phyloP scores from a whole-genome alignment of 2,797 vertebrate genomes.

The Acanthurus tractus region DNA sequence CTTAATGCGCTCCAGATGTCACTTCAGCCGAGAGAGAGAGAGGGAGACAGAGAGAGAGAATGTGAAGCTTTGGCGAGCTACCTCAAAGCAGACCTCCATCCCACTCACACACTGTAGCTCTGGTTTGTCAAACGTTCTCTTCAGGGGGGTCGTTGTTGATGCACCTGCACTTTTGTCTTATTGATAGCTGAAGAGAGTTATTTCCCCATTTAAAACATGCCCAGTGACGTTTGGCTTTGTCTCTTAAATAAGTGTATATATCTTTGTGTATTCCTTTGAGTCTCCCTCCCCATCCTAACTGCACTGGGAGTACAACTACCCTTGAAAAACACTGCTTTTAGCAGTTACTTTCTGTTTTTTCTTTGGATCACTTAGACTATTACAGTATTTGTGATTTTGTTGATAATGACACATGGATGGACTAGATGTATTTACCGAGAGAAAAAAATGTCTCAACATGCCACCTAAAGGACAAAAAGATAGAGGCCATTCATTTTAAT shows the following conservation, averaged over 20 bases:
- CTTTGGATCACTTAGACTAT: not conserved
- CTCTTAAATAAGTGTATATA: not conserved
- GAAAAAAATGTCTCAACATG: not conserved
- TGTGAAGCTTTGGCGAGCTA: conserved; percentile 33
- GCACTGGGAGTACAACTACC: not conserved
- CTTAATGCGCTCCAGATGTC: conserved; percentile 89
- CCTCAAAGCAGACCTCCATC: conserved; percentile 57
- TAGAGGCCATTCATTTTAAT: not conserved
- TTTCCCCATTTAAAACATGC: conserved; percentile 26
- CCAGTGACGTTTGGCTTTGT: conserved; percentile 30
- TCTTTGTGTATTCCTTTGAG: conserved; percentile 13
- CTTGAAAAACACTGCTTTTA: not conserved
- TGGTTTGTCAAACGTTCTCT: conserved; percentile 61
- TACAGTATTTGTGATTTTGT: not conserved
- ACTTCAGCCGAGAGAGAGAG: conserved; percentile 57
- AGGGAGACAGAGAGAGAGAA: conserved; percentile 17
- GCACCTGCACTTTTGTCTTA: conserved; percentile 75
- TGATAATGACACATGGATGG: not conserved
- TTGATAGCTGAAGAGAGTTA: conserved; percentile 17
- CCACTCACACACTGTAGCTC: conserved; percentile 40
- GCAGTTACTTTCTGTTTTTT: not conserved
- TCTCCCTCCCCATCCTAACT: conserved; percentile 4
- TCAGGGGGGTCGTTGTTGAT: conserved; percentile 67
- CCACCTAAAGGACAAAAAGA: conserved; percentile 18
- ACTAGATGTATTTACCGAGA: not conserved